Evolutionary conservation across 1,140 invertebrate genomes (phyloP), one percentile per base, ranked within the genome.

Genomic region (Theocolax elegans): DNA sequence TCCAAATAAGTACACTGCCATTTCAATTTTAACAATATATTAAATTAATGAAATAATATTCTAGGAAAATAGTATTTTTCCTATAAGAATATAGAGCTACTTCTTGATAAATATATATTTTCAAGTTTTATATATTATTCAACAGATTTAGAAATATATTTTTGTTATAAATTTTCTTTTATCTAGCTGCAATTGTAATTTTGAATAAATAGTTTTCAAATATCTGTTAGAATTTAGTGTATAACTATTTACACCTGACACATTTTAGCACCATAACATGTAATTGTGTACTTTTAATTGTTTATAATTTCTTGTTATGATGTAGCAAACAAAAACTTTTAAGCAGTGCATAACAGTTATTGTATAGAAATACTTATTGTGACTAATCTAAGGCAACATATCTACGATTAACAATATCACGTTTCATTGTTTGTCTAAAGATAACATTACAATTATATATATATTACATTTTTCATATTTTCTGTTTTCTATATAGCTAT

Each of bases 341-440:
- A 62, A 59, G 56, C 48, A 62, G 67, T 69, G 58, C 67, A 44
- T 62, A 62, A 69, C 67, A 53, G 67, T 72, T 63, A 59, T 44
- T n/a, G 10, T 51, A 67, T 40, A 59, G 17, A 59, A 40, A 27
- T 40, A 27, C 53, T 68, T 68, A 42, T 56, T n/a, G 9, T 65
- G 35, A 17, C 35, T 72, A 67, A 62, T 72, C 54, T 38, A 35
- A 19, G 72, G 54, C 67, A 56, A 72, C 38, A 27, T 15, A 60
- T 60, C 58, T 60, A 60, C 38, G 23, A 60, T 60, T 25, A 60
- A 60, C 23, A 21, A 60, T 60, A 44, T 44, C 58, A 60, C 58
- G 15, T 25, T 46, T 12, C 40, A 44, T 21, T n/a, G 46, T 60
- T 44, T 8, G n/a, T 1, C 58, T 60, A 60, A 42, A 15, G 12